Evolutionary conservation across 2,888 invertebrate species (phyloP), one percentile per base, ranked within the genome.

Genomic region (Drosophila borborema): DNA sequence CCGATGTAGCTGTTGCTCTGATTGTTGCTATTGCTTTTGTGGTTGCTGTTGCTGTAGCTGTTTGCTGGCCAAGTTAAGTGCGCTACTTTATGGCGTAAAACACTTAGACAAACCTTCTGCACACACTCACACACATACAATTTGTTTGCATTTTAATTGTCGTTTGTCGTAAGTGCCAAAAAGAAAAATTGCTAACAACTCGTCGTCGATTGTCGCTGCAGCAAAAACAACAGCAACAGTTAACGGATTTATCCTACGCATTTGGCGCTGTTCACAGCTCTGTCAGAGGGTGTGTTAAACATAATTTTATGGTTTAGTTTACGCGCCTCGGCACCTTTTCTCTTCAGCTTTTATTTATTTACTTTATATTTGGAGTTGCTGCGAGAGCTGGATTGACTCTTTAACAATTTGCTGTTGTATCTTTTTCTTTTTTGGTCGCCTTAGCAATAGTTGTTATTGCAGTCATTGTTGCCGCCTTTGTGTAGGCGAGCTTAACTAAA

Each of bases 141-240:
- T 85, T 85, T 85, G 85, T 82, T 87, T 85, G 85, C 85, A 85
- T 85, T 85, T 85, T 85, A 85, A 85, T 85, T 85, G 85, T 87
- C 82, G 82, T 80, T 85, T 80, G 85, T 86, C 72, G 85, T 82
- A 67, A 77, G 87, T 65, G 81, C 76, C 79, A 80, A 81, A 82
- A 80, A 81, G 80, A 85, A 85, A 87, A 87, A 85, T 85, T 72
- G 85, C 80, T 63, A 85, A 85, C 88, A 86, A 83, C 86, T 73
- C 81, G 83, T 77, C 80, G 77, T 72, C 77, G 68, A 72, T 68
- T 74, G 70, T 80, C 63, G 71, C 71, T 54, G 71, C 72, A 74
- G 58, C 16, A 16, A 16, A 16, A 40, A 2, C 40, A 51, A 46
- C 82, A 79, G 54, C 53, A 65, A 75, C 60, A 67, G 67, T 77